Base-by-base conservation (phyloP, 2,888 invertebrate genomes). In the Drosophila siamana region DNA sequence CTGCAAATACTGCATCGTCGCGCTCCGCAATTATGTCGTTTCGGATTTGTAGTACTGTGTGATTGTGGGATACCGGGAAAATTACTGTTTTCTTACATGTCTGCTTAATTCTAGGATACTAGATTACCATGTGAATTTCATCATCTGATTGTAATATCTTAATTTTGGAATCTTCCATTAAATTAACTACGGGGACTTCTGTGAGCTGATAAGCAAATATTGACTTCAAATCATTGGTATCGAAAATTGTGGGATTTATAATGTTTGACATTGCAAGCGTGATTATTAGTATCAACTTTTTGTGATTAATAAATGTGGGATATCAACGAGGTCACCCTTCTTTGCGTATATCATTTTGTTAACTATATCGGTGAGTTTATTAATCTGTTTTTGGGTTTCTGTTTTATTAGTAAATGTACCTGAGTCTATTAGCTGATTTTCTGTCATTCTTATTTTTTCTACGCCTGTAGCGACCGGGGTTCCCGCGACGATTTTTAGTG, bases 111-210 rank as follows among this genome's bases (percentile, higher is more conserved):
- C 28, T n/a, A n/a, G n/a, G n/a, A n/a, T n/a, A n/a, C n/a, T n/a
- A n/a, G n/a, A n/a, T n/a, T n/a, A n/a, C n/a, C n/a, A n/a, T n/a
- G n/a, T n/a, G n/a, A n/a, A n/a, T n/a, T n/a, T n/a, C n/a, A n/a
- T n/a, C n/a, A n/a, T 51, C 40, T 41, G 52, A 54, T 41, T 54
- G 52, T 7, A 41, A 28, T 40, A 26, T 16, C n/a, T 52, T 52
- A 4, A 52, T 52, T 30, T 52, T 16, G 2, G 28, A 47, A 4
- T 13, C 57, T 30, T 57, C 40, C 2, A 22, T 30, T 13, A 22
- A 40, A n/a, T 24, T 16, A 5, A 36, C 46, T 56, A 56, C 26
- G 26, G 30, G 43, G 11, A 57, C 22, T 26, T 40, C 26, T 38
- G 40, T 16, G 2, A 47, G 38, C 9, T 56, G 47, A 38, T 44